Conservation (phyloP, 2,797 vertebrate species). For the Hozukius guyotensis region DNA sequence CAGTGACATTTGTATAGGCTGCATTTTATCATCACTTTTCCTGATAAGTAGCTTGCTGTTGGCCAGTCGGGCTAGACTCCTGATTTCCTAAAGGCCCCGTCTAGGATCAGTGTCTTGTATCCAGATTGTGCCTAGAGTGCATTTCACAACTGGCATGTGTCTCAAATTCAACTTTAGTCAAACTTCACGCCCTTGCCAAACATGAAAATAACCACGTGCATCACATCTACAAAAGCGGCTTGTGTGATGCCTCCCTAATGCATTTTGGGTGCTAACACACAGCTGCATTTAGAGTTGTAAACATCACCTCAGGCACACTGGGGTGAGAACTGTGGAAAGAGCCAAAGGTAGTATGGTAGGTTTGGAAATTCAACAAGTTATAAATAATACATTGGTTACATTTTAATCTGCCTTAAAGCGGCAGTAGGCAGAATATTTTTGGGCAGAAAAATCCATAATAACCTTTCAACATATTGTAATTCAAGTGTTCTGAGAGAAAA, state of each 20-base stretch:
- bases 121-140: background rate
- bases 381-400: background rate
- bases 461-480: no score
- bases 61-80: background rate
- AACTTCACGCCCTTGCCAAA: background rate
- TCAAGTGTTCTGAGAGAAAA: no score
- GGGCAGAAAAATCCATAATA: background rate
- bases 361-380: background rate
- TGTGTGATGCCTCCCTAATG: background rate
- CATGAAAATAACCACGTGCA: background rate
- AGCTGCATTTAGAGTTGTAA: constrained; percentile 9
- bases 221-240: background rate
- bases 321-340: background rate
- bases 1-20: background rate
- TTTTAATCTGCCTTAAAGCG: background rate
- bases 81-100: background rate
- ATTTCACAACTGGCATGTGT: background rate
- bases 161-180: background rate
- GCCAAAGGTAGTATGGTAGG: background rate
- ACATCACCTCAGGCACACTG: background rate
- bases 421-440: background rate
- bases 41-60: background rate
- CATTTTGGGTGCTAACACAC: background rate
- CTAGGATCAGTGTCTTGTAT: background rate
- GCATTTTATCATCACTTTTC: background rate